Evolutionary conservation across 2,888 invertebrate species (phyloP), one percentile per base, ranked within the genome.

Genomic region (Nephrocerus scutellatus): DNA sequence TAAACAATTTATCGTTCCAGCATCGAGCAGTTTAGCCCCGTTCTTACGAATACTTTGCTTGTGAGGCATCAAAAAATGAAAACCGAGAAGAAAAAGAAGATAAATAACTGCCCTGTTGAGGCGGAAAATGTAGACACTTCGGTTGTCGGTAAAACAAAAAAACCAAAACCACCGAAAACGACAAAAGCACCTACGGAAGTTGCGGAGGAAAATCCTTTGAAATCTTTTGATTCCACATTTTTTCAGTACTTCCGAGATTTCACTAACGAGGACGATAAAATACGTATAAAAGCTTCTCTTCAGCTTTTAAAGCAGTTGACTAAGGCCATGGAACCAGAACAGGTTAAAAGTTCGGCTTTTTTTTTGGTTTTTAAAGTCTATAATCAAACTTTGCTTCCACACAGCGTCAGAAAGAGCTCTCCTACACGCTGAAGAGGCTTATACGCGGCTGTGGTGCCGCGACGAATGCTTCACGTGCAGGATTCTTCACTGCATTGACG

Each of bases 371-470:
- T 8, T 7, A 25, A 21, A 8, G 5, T n/a, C 34, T 24, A 14
- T 13, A 23, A 14, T 35, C 6, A 39, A 34, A 39, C 43, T 46
- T 51, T 26, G 31, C 40, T 32, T 3, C 6, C 62, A 71, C 42
- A 56, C 79, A 82, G 74, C 71, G 54, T 70, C 70, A 52, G 72
- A 51, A 74, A 58, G 82, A 84, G 59, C 49, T 79, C 9, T 68
- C 74, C 30, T 84, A 86, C 66, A 74, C 77, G 0, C 57, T 87
- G 22, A 77, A 75, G 46, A 73, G 86, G 50, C 64, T 86, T 32
- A 71, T 87, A 4, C 72, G 83, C 49, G 84, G 86, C 44, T 68
- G 84, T 44, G 84, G 84, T 21, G 79, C 85, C 2, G 76, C 80
- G 14, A 72, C 78, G 24, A 72, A 73, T 15, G 70, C 72, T 15